Percentiles rank a stretch among this genome's conserved stretches.
Evolutionary conservation across 2,797 vertebrate genomes (phyloP).

Genomic region (Kryptolebias ocellatus): DNA sequence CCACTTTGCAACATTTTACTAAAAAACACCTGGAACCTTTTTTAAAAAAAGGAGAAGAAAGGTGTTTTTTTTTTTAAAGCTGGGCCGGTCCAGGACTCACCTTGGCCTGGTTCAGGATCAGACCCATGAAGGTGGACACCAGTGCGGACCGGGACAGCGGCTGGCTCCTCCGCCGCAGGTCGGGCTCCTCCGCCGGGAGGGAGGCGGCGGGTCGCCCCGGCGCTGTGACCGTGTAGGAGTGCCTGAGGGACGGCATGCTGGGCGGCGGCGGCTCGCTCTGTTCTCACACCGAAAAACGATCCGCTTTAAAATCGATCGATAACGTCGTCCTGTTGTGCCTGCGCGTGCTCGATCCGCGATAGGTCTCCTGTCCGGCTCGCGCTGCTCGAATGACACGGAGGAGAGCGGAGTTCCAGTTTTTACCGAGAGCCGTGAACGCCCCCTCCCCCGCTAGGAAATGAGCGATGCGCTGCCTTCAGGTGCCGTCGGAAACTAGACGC

Average conservation of each 20-base stretch:
- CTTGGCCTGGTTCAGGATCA: constrained; percentile 91
- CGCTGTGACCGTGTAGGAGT: constrained; percentile 86
- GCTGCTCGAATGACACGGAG: neutral
- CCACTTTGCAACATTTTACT: too few relatives aligned
- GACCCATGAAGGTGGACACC: constrained; percentile 85
- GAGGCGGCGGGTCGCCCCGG: constrained; percentile 57
- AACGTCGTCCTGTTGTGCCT: neutral
- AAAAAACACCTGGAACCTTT: too few relatives aligned
- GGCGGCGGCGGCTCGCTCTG: neutral
- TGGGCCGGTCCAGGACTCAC: constrained; percentile 65
- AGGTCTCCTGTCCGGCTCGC: too few relatives aligned
- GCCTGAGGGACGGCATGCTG: constrained; percentile 79
- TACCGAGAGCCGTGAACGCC: constrained; percentile 37
- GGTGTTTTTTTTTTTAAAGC: too few relatives aligned
- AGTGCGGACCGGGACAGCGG: constrained; percentile 82
- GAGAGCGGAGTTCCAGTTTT: constrained; percentile 40
- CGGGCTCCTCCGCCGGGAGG: constrained; percentile 23
- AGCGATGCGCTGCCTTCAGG: constrained; percentile 34
- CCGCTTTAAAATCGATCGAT: neutral
- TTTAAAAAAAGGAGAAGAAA: neutral
- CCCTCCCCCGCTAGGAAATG: constrained; percentile 32
- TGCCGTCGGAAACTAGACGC: constrained; percentile 24
- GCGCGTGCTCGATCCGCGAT: neutral
- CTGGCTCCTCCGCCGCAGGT: constrained; percentile 65
- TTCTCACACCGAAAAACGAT: neutral